Percentiles rank a stretch among this genome's conserved stretches.
phyloP scores from a whole-genome alignment of 2,797 vertebrate genomes.

The Falco biarmicus region DNA sequence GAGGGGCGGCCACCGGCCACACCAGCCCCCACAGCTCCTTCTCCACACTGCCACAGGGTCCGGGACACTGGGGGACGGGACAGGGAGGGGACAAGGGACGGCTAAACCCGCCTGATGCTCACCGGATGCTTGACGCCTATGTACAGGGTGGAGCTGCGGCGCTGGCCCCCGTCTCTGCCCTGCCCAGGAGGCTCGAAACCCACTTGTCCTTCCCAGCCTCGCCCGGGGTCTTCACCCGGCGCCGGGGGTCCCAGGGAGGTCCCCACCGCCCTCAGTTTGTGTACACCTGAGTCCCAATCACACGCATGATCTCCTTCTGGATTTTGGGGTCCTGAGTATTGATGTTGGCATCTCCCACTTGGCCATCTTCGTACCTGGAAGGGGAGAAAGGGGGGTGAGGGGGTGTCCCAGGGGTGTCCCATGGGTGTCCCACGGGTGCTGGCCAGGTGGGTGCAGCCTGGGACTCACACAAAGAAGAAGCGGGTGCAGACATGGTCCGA shows the following conservation, averaged over 20 bases:
- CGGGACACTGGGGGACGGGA: background rate
- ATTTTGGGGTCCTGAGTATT: constrained; percentile 99
- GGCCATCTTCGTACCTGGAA: constrained; percentile 95
- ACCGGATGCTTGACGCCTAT: constrained; percentile 60
- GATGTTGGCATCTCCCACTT: constrained; percentile 99
- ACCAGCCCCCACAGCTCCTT: background rate
- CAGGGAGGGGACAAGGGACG: background rate
- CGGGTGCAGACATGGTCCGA: constrained; percentile 98
- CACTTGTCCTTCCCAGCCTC: background rate
- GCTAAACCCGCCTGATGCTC: constrained; percentile 27
- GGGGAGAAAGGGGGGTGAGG: background rate
- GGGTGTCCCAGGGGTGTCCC: background rate
- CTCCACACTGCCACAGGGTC: background rate
- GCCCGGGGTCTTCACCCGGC: background rate
- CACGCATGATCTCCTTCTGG: constrained; percentile 99
- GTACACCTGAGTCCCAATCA: constrained; percentile 99
- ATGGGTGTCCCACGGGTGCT: rapidly evolving
- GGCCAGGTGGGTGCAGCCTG: rapidly evolving
- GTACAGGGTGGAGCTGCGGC: constrained; percentile 41
- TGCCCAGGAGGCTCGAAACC: background rate
- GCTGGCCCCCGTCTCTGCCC: background rate
- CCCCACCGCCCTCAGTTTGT: constrained; percentile 86
- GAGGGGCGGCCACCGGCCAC: background rate
- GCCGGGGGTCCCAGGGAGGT: background rate
- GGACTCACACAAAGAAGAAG: constrained; percentile 99